Conservation (phyloP, 2,797 vertebrate genomes). For the Mastacembelus armatus region DNA sequence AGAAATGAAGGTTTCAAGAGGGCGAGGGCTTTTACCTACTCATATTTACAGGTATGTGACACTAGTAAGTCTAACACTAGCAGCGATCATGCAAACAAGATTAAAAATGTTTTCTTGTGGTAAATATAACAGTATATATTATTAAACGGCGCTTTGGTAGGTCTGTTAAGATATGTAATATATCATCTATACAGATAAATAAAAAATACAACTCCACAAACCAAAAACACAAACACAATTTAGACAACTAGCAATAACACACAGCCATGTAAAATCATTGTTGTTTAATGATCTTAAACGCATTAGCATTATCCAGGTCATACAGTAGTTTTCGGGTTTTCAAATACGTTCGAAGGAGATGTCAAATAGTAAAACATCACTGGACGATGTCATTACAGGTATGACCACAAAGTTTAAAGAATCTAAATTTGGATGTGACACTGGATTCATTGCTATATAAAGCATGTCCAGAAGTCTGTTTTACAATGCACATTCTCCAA, state of each 20-base stretch:
- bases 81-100: background rate
- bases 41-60: background rate
- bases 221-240: background rate
- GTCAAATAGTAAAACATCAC: background rate
- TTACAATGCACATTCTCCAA: slow-evolving; percentile 9
- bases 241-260: background rate
- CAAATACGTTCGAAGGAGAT: background rate
- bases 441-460: background rate
- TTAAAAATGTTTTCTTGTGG: too few relatives aligned
- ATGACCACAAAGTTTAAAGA: background rate
- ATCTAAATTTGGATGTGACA: slow-evolving; percentile 10
- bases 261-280: background rate
- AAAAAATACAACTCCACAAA: background rate
- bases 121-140: too few relatives aligned
- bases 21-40: too few relatives aligned
- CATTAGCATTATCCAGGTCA: background rate
- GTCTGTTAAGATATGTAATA: background rate
- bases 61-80: too few relatives aligned
- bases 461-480: background rate
- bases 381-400: background rate
- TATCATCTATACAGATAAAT: too few relatives aligned
- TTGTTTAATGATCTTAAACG: background rate
- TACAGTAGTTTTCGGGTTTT: background rate
- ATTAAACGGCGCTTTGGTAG: background rate
- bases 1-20: background rate